phyloP scores from a whole-genome alignment of 1,140 invertebrate genomes.

The Drosophila seguyi region DNA sequence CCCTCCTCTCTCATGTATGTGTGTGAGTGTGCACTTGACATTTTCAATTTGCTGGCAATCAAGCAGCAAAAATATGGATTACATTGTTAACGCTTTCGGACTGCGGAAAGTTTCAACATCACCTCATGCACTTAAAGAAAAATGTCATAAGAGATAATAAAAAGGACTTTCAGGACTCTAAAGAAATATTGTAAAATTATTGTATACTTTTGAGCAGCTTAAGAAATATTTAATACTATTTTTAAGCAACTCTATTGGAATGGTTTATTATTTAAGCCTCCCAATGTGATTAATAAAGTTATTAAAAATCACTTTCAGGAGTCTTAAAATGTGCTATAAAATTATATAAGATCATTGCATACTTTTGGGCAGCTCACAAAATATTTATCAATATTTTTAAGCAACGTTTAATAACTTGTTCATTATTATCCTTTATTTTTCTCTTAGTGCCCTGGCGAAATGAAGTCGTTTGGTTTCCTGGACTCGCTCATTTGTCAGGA shows the following conservation, averaged over 20 bases:
- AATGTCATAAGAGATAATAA: too few relatives aligned
- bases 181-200: neutral
- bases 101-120: slow-evolving; percentile 14
- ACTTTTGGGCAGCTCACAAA: too few relatives aligned
- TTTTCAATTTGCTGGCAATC: slow-evolving; percentile 78
- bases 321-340: too few relatives aligned
- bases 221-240: neutral
- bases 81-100: slow-evolving; percentile 59
- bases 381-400: too few relatives aligned
- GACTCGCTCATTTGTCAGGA: slow-evolving; percentile 37
- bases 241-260: too few relatives aligned
- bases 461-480: slow-evolving; percentile 23
- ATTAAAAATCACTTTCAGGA: too few relatives aligned
- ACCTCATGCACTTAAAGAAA: slow-evolving; percentile 13
- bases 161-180: too few relatives aligned
- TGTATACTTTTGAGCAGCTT: neutral
- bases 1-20: neutral
- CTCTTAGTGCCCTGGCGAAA: neutral
- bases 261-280: neutral
- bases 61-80: slow-evolving; percentile 72
- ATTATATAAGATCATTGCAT: too few relatives aligned
- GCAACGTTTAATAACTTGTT: too few relatives aligned
- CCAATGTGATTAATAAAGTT: too few relatives aligned
- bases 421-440: neutral
- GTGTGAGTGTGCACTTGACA: slow-evolving; percentile 67